Evolutionary conservation across 2,888 invertebrate genomes (phyloP), one percentile per base, ranked within the genome.

Genomic region (Nipponacmea schrenckii): DNA sequence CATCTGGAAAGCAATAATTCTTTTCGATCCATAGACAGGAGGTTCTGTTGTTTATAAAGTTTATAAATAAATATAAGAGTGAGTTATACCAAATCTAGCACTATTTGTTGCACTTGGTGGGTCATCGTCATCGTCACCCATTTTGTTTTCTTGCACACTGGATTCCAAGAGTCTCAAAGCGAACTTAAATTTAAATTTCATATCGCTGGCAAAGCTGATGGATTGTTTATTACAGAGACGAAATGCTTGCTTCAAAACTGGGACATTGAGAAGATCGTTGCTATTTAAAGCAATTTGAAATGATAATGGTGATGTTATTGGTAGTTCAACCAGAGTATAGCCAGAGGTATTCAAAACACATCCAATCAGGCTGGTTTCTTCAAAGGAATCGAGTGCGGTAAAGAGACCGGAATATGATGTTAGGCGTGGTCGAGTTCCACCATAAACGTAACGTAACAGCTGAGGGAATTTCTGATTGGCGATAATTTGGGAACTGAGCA

Each of bases 111-210:
- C 82, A 73, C 84, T 84, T 2, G 79, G 80, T 71, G 81, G 77
- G 26, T 82, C 82, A 10, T 80, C 79, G 27, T 80, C 80, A 15
- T 69, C 75, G 46, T 78, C 78, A 26, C 78, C 79, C 15, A 72
- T 70, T 0, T 71, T 69, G 20, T 27, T 69, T 31, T 39, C 56
- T 10, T 46, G 65, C 17, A 26, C 75, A 17, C 73, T 78, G 39
- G 39, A 39, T 63, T 81, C 81, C 20, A 79, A 68, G 64, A 81
- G 77, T 27, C 77, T 74, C 67, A 83, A 83, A 1, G 81, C 78
- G 74, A 84, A 84, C 72, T 83, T 84, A 63, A 79, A 82, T 70
- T 84, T 84, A 65, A 80, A 82, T 70, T 84, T 84, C 64, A 84
- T 70, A 72, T 84, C 84, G 31, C 76, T 77, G 8, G 78, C 73